Base-by-base conservation (phyloP, 2,113 vertebrate species). In the Erinaceus europaeus region DNA sequence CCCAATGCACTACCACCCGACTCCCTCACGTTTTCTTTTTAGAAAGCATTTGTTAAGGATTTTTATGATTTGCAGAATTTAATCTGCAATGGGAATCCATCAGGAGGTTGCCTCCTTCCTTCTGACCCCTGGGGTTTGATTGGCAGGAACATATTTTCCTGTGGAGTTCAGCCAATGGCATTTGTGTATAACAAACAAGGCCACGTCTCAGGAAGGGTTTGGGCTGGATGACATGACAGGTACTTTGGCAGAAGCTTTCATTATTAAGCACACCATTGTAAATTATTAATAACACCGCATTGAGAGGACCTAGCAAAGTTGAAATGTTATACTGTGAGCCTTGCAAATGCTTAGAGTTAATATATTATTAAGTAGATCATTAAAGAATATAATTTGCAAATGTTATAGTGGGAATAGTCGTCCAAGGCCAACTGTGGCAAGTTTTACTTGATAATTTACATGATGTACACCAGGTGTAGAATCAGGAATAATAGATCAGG, bases 271-370 rank as follows among this genome's bases (percentile, higher is more conserved):
- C 32, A 89, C 84, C 50, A 42, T 50, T 86, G 73, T 97, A 82
- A 96, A 97, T 96, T 95, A 96, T 96, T 96, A 94, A 96, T 93
- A 91, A 89, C 81, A 77, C 86, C 91, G 81, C 82, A 90, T 91
- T 74, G 77, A 80, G 94, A 91, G 72, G 64, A 82, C 77, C 84
- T 93, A 53, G 86, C 92, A 94, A 93, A 86, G 53, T 93, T 88
- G 75, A 93, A 89, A 79, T 69, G 52, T 88, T 95, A 92, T 95
- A 92, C 77, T 91, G 20, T 88, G 88, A 92, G 77, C 78, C 53
- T 76, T 90, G 53, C 21, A 94, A 77, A 91, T 89, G 91, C 67
- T 90, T 90, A 46, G 62, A 68, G 44, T 92, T 34, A 44, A 93
- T 86, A 79, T 95, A 86, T 79, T 80, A 95, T 94, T 95, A 96